Percentiles rank a stretch among this genome's conserved stretches.
phyloP scores from a whole-genome alignment of 2,888 invertebrate species.

The Hyposoter dolosus region DNA sequence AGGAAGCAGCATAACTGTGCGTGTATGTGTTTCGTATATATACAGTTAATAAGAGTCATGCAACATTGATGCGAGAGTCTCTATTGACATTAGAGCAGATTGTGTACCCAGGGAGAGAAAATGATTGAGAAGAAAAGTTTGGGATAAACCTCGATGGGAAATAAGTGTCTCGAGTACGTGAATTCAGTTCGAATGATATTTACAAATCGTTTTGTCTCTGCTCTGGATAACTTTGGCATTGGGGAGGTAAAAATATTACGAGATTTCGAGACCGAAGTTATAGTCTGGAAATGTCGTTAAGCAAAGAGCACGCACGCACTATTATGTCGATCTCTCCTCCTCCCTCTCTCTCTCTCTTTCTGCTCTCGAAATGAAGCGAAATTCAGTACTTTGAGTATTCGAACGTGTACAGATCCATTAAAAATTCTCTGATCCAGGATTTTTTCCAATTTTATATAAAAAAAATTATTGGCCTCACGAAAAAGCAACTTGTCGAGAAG shows the following conservation, averaged over 20 bases:
- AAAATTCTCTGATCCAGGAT: neutral
- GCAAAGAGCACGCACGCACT: slow-evolving; percentile 15
- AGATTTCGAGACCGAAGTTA: neutral
- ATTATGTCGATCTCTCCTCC: neutral
- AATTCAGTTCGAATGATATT: slow-evolving; percentile 25
- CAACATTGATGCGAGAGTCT: slow-evolving; percentile 35
- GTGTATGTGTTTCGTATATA: neutral
- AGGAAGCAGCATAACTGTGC: neutral
- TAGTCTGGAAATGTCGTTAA: slow-evolving; percentile 35
- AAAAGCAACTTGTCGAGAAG: neutral
- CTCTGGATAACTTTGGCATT: neutral
- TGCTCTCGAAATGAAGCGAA: neutral
- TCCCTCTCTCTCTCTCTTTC: neutral
- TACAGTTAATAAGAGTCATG: slow-evolving; percentile 34
- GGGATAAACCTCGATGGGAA: slow-evolving; percentile 5
- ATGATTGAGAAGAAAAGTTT: slow-evolving; percentile 21
- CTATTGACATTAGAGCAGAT: slow-evolving; percentile 26
- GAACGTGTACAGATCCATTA: neutral
- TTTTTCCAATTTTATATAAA: neutral
- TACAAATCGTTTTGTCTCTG: neutral
- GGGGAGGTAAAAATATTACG: slow-evolving; percentile 30
- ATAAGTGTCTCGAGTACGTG: slow-evolving; percentile 6
- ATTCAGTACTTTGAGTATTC: neutral
- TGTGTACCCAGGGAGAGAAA: slow-evolving; percentile 8
- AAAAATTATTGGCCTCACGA: neutral